Evolutionary conservation across 2,113 vertebrate species (phyloP), one percentile per base, ranked within the genome.

Genomic region (Phylloscopus whistleri): DNA sequence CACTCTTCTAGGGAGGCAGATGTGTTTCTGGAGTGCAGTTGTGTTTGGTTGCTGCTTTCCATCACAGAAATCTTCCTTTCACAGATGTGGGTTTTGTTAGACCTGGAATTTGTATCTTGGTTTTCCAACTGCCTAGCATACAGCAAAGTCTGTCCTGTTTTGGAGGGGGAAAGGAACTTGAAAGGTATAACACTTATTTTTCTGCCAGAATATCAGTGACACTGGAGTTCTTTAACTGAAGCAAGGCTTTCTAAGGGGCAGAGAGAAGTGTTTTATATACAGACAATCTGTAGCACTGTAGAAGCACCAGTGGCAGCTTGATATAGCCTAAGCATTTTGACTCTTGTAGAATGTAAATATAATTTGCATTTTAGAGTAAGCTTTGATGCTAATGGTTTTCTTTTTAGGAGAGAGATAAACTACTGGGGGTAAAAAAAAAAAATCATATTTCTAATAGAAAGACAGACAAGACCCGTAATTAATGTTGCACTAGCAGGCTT

Each of bases 401-500:
- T 82, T 92, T 87, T 88, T 80, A 73, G 83, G 56, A 87, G 60
- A 87, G 17, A 64, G 73, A 96, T 68, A 89, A 94, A 68, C 73
- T 70, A 43, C 22, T 74, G 64, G n/a, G 10, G 80, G 39, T 53
- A 43, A 10, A 77, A 63, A 70, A 10, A 70, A 59, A 91, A 49
- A 79, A 62, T 37, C 5, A 8, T 92, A 88, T 95, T 95, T 94
- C 85, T 94, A 96, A 94, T 88, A 68, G 89, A 88, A 95, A 94
- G 86, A 76, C 90, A 78, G 89, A 93, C 93, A 95, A 94, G 82
- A 67, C 96, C 79, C 88, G 9, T 96, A 97, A 97, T 96, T 97
- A 75, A 60, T 93, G 83, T 93, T 94, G 88, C 67, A 58, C 82
- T 97, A 90, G 56, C 43, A 74, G 63, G 63, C 92, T 94, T 96